Base-by-base conservation (phyloP, 2,888 invertebrate species). In the Epsilonema sp. region DNA sequence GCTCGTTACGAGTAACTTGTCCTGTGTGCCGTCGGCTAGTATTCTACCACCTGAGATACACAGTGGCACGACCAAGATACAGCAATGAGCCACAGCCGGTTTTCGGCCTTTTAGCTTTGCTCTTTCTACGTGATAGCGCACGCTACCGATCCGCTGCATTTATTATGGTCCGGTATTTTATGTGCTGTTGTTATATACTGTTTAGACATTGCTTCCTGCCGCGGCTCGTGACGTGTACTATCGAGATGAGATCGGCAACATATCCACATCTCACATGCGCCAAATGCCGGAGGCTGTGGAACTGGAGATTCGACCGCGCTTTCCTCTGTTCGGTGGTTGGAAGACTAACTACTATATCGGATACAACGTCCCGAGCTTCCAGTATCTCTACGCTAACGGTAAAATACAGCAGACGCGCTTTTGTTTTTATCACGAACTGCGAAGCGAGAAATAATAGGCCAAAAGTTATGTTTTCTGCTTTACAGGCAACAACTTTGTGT, bases 261-360 rank as follows among this genome's bases (percentile, higher is more conserved):
- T 99, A 60, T 94, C 92, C 1, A 99, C 97, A 11, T 90, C 90
- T 1, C 81, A 85, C 65, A 80, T 94, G 72, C 76, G 80, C 54
- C 71, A 81, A 23, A 75, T 81, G 56, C 82, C 83, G 55, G 89
- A 94, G 63, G 80, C 85, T 37, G 87, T 94, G 5, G 92, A 97
- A 62, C 70, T 97, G 2, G 92, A 92, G 61, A 73, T 97, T n/a
- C 75, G 87, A 44, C 97, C 94, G 1, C 74, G 97, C 58, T 97
- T 92, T 67, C 97, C 97, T 2, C 72, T 97, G 3, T 97, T 94
- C 67, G 97, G 97, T 47, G 97, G 97, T 16, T 99, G 97, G 97
- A 85, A 83, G 67, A 92, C 90, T 8, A 84, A 86, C 57, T 99
- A 99, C 68, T 81, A 80, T 38, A 73, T 97, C 42, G 97, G 97